A percentile compares a stretch with the other conserved stretches of the same genome.
These are phyloP conservation scores for Pachypeltis micranthus DNA, from an alignment of 1,140 invertebrate species.

Conservation along the genomic window DNA sequence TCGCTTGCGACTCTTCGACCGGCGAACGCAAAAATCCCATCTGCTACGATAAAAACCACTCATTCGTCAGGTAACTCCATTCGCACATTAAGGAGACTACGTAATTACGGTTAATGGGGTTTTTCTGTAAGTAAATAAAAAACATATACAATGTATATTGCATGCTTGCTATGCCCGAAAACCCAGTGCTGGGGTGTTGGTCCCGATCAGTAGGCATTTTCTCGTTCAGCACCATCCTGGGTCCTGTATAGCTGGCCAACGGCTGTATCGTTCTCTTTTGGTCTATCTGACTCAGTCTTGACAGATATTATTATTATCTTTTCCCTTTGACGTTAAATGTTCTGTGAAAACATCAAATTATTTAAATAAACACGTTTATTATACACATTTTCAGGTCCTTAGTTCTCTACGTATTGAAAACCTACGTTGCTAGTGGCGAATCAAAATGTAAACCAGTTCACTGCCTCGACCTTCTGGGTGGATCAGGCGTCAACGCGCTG, in stretches of 20 bases:
- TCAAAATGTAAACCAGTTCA: conserved; percentile 5
- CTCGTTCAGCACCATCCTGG: not conserved
- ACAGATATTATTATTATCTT: not conserved
- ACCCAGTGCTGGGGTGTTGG: too few relatives aligned
- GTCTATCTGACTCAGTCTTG: not conserved
- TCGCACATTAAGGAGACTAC: not conserved
- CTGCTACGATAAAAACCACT: not conserved
- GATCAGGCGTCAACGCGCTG: conserved; percentile 3
- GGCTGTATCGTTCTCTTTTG: not conserved
- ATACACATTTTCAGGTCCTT: conserved; percentile 4
- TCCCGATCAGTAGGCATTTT: too few relatives aligned
- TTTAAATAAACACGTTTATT: not conserved
- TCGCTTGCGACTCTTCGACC: not conserved
- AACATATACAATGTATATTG: not conserved
- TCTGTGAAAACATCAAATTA: not conserved
- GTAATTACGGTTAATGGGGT: not conserved
- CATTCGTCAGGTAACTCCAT: not conserved
- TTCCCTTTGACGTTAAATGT: too few relatives aligned
- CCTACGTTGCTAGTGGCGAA: conserved; percentile 10
- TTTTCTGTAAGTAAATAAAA: not conserved
- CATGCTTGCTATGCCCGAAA: not conserved
- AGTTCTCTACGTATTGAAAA: not conserved
- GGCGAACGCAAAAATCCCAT: not conserved
- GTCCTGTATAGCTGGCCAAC: not conserved
- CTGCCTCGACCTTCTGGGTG: conserved; percentile 14